Evolutionary conservation across 2,113 vertebrate genomes (phyloP).

Genomic region (Oostethus manadensis): DNA sequence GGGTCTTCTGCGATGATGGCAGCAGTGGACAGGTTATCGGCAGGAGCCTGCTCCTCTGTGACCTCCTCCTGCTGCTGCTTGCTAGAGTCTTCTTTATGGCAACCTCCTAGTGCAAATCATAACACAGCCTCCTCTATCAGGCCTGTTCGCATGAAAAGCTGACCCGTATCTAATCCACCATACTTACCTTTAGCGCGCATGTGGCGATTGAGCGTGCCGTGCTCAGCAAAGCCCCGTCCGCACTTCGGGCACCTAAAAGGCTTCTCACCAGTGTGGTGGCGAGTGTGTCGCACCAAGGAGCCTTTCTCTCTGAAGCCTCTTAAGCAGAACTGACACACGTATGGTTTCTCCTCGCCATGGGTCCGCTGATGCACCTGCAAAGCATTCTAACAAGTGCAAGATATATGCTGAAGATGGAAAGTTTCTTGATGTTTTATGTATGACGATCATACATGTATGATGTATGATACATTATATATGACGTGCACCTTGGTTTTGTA

Average conservation of each 20-base stretch:
- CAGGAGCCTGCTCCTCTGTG: slow-evolving; percentile 68
- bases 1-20: slow-evolving; percentile 84
- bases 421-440: not conserved
- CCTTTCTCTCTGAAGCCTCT: slow-evolving; percentile 93
- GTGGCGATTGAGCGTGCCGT: slow-evolving; percentile 92
- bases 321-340: slow-evolving; percentile 85
- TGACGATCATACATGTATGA: too few relatives aligned
- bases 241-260: slow-evolving; percentile 93
- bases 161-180: not conserved
- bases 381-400: slow-evolving; percentile 77
- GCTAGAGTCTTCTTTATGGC: slow-evolving; percentile 73
- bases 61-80: slow-evolving; percentile 41
- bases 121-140: not conserved
- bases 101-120: slow-evolving; percentile 77
- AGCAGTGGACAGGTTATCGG: slow-evolving; percentile 69
- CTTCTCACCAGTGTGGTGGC: slow-evolving; percentile 95
- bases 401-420: not conserved
- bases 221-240: slow-evolving; percentile 88
- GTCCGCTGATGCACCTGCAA: slow-evolving; percentile 95
- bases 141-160: not conserved
- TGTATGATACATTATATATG: too few relatives aligned
- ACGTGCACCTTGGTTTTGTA: slow-evolving; percentile 92
- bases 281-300: slow-evolving; percentile 89
- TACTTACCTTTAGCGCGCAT: slow-evolving; percentile 88
- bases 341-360: slow-evolving; percentile 87